phyloP scores from a whole-genome alignment of 2,113 vertebrate species.

The Stictonetta naevosa region DNA sequence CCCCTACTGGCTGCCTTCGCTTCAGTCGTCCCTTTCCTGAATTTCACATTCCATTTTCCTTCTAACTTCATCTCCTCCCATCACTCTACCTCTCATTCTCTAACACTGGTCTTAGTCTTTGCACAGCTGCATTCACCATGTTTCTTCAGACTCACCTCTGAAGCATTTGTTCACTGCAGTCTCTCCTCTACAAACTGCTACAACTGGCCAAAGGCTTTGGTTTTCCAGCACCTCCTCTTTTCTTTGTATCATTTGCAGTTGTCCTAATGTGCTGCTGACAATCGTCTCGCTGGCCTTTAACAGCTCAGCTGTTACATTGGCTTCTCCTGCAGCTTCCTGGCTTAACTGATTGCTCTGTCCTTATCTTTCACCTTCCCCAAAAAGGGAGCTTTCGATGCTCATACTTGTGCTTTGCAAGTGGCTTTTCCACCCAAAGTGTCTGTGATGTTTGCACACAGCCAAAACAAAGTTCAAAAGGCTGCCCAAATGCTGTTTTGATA shows the following conservation, averaged over 20 bases:
- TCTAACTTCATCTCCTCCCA: slow-evolving; percentile 13
- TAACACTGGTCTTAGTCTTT: neutral
- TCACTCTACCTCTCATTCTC: neutral
- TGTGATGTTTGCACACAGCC: rapidly evolving
- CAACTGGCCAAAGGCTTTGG: neutral
- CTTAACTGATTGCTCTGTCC: neutral
- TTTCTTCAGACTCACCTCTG: neutral
- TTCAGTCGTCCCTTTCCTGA: slow-evolving; percentile 19
- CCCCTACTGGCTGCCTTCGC: neutral
- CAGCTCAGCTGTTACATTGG: slow-evolving; percentile 13
- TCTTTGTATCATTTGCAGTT: neutral
- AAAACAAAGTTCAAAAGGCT: neutral
- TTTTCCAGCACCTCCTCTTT: neutral
- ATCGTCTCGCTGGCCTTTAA: neutral
- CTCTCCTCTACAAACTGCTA: neutral
- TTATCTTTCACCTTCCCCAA: neutral
- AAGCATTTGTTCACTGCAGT: neutral
- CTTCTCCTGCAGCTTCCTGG: neutral
- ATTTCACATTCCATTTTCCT: slow-evolving; percentile 40
- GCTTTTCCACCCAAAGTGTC: neutral
- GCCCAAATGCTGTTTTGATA: neutral
- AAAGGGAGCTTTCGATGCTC: neutral
- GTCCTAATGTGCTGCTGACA: neutral
- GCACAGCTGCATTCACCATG: neutral
- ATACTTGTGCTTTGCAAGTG: neutral